Evolutionary conservation across 1,140 invertebrate species (phyloP), one percentile per base, ranked within the genome.

Genomic region (Nephila pilipes): DNA sequence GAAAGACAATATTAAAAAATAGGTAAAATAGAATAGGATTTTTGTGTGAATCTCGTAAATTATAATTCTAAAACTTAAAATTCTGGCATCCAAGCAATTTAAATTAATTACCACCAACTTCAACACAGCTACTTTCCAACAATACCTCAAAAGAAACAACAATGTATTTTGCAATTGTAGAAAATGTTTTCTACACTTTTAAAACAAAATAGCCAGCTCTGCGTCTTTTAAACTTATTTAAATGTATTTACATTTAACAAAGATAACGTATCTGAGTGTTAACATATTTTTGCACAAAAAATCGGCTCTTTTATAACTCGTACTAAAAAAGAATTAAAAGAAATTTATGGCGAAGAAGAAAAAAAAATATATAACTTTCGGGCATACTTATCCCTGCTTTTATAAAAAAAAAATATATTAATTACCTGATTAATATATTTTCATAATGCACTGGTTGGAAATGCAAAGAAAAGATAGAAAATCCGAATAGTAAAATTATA

Each of bases 401-500:
- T 58, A 60, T 87, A 87, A 87, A 83, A 79, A n/a, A 46, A 79
- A 79, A 60, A 75, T 75, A 83, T 83, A 83, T 83, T 83, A 83
- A 87, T 87, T 87, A 87, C 22, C 32, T 87, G 46, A 87, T 60
- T 87, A 60, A 32, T 60, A 60, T 87, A 60, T 87, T 60, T 60
- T 87, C 55, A 63, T 87, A 87, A 87, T 60, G 85, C 85, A 87
- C 85, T 87, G 58, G 85, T 87, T 87, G 85, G 55, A 36, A 36
- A 58, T 63, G 85, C 85, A 87, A 87, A 87, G 85, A 20, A 87
- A 87, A 38, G 55, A 16, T 60, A 87, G 58, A 54, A 65, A 80
- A 65, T 32, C 38, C 32, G 75, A 29, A 85, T 57, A 55, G 55
- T 22, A 58, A 87, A 63, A 87, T 60, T 87, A 87, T 29, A 85